phyloP scores from a whole-genome alignment of 2,113 vertebrate genomes.

The Neotoma lepida region DNA sequence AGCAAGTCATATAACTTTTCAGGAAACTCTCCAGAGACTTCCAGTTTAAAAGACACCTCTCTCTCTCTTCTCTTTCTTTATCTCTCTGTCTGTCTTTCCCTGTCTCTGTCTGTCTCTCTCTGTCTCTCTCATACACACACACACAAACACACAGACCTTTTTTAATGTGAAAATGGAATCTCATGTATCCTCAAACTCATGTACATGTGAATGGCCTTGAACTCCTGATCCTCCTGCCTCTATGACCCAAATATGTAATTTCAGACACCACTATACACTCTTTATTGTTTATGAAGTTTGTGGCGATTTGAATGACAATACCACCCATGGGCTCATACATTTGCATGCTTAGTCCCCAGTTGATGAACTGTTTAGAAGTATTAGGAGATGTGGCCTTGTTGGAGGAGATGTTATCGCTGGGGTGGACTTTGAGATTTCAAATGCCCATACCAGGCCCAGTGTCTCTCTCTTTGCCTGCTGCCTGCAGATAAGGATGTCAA shows the following conservation, averaged over 20 bases:
- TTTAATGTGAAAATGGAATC: neutral
- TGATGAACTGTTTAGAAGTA: neutral
- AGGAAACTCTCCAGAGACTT: neutral
- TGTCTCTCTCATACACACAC: neutral
- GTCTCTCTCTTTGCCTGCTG: neutral
- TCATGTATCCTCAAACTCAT: neutral
- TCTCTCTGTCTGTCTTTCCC: neutral
- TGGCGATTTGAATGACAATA: neutral
- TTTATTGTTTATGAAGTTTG: neutral
- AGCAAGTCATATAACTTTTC: neutral
- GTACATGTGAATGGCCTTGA: neutral
- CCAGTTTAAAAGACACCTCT: neutral
- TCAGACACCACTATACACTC: neutral
- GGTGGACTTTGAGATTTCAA: neutral
- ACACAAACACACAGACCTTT: neutral
- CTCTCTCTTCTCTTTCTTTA: neutral
- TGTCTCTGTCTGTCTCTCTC: too few relatives aligned
- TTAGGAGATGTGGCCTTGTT: neutral
- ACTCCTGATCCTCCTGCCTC: neutral
- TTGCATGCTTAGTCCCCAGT: neutral
- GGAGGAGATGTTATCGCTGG: neutral
- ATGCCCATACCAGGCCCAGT: neutral
- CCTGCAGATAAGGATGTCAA: neutral
- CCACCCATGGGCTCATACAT: neutral
- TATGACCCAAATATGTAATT: neutral